Percentiles rank a stretch among this genome's conserved stretches.
These are phyloP conservation scores for Pachyuromys duprasi DNA, from an alignment of 2,797 vertebrate genomes.

Conservation along the genomic window DNA sequence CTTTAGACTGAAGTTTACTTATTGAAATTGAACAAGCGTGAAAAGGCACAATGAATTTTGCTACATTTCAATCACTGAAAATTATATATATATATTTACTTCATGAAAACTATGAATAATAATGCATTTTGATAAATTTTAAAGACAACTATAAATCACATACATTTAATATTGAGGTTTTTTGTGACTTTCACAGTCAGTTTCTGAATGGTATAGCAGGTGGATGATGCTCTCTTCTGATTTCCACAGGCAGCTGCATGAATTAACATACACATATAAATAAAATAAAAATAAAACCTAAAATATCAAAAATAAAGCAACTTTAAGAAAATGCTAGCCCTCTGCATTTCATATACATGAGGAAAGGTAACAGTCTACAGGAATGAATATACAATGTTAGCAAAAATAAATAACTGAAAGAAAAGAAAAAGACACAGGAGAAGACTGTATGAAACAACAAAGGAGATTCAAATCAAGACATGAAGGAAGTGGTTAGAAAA, in stretches of 20 bases:
- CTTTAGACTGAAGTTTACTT: not conserved
- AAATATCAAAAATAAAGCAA: not conserved
- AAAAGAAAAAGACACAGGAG: not conserved
- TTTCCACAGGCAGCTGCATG: too few relatives aligned
- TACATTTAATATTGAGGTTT: not conserved
- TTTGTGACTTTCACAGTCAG: not conserved
- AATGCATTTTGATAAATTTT: not conserved
- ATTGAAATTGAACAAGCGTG: not conserved
- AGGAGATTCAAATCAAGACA: not conserved
- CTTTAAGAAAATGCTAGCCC: not conserved
- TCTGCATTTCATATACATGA: not conserved
- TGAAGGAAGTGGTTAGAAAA: not conserved
- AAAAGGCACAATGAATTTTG: constrained; percentile 24
- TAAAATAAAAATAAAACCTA: not conserved
- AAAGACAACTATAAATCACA: not conserved
- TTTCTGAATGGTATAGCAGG: not conserved
- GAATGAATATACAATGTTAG: not conserved
- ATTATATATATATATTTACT: not conserved
- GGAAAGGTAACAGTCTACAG: not conserved
- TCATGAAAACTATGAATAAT: not conserved
- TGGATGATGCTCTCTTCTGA: not conserved
- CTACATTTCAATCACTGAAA: not conserved
- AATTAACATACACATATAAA: not conserved
- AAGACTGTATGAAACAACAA: not conserved
- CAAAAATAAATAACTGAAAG: not conserved